Conservation (phyloP, 1,140 invertebrate genomes). For the Eupristina koningsbergeri region DNA sequence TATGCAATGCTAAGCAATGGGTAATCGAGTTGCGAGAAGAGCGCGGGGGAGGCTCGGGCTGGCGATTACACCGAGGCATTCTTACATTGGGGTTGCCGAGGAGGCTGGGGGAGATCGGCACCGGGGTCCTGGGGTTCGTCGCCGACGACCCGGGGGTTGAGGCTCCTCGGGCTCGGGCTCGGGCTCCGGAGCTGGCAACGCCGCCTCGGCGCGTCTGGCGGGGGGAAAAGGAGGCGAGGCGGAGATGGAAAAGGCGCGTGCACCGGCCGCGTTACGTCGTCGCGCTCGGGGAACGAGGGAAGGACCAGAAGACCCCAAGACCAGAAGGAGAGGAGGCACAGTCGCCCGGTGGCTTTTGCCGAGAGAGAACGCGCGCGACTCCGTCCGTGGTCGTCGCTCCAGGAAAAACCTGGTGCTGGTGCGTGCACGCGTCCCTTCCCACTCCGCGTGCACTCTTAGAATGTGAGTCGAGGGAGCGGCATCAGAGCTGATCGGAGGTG, state of each 20-base stretch:
- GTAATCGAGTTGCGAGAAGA: too few relatives aligned
- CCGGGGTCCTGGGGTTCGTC: neutral
- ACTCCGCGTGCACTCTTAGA: too few relatives aligned
- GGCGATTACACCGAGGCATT: too few relatives aligned
- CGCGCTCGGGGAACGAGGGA: conserved; percentile 10
- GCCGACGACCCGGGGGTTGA: neutral
- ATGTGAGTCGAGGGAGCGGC: too few relatives aligned
- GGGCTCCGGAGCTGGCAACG: conserved; percentile 44
- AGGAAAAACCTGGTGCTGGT: conserved; percentile 25
- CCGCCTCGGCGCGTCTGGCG: conserved; percentile 28
- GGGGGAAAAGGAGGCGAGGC: conserved; percentile 29
- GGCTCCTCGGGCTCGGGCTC: too few relatives aligned
- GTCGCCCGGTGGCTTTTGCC: conserved; percentile 63
- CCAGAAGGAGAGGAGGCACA: conserved; percentile 40
- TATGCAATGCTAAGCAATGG: too few relatives aligned
- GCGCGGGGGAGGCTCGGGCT: too few relatives aligned
- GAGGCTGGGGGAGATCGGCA: too few relatives aligned
- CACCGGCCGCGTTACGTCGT: neutral
- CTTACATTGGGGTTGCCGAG: too few relatives aligned
- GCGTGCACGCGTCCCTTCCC: too few relatives aligned
- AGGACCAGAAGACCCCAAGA: neutral
- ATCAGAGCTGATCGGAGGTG: too few relatives aligned
- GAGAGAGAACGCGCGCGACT: conserved; percentile 17
- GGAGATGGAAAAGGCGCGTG: conserved; percentile 27
- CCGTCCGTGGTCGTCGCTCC: conserved; percentile 41